phyloP scores from a whole-genome alignment of 2,113 vertebrate species.

The Fregata magnificens region DNA sequence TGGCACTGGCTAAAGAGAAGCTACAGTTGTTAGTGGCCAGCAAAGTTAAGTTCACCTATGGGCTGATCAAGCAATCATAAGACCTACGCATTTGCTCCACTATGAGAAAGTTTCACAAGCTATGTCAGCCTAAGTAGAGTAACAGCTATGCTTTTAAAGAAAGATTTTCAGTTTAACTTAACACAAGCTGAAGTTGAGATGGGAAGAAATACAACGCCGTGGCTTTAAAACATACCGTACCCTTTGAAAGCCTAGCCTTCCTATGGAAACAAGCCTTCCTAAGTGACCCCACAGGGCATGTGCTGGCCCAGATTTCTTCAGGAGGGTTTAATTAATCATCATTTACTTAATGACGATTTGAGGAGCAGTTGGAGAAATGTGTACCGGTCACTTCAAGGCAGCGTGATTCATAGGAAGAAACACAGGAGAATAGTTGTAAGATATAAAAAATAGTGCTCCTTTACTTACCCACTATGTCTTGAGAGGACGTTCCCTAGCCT shows the following conservation, averaged over 20 bases:
- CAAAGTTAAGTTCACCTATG: background rate
- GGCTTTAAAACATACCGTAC: background rate
- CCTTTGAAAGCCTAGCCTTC: background rate
- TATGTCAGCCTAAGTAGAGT: background rate
- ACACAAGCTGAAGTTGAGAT: background rate
- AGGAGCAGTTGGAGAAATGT: background rate
- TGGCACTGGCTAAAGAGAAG: background rate
- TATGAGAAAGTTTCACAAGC: background rate
- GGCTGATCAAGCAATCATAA: background rate
- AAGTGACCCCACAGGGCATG: accelerated
- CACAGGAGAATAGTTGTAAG: background rate
- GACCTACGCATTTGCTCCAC: background rate
- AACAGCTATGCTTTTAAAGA: background rate
- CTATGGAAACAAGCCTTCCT: background rate
- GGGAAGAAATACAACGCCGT: background rate
- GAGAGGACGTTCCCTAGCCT: background rate
- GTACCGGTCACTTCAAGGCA: background rate
- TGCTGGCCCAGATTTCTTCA: background rate
- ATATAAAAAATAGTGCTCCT: background rate
- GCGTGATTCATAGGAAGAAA: background rate
- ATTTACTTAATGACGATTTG: background rate
- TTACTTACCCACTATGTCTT: background rate
- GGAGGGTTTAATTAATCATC: background rate
- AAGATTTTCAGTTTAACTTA: background rate
- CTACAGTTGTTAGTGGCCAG: background rate